A percentile compares a stretch with the other conserved stretches of the same genome.
These are phyloP conservation scores for Scotopteryx bipunctaria DNA, from an alignment of 2,888 invertebrate species.

Conservation along the genomic window DNA sequence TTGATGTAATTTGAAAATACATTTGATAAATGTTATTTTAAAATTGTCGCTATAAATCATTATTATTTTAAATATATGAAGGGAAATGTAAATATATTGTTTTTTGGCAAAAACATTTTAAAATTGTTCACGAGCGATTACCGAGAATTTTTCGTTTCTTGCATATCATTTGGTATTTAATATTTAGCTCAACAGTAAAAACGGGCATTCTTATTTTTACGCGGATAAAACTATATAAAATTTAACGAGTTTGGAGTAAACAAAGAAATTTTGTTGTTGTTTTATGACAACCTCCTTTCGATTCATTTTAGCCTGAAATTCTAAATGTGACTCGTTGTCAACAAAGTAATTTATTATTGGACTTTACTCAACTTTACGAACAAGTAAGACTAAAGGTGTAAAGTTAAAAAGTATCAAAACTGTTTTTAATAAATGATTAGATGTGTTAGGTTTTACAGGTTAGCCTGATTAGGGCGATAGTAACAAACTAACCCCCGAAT, in stretches of 20 bases:
- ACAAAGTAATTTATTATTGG: conserved; percentile 7
- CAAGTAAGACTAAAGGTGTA: too few relatives aligned
- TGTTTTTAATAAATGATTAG: too few relatives aligned
- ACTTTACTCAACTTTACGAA: not conserved
- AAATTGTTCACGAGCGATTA: conserved; percentile 9
- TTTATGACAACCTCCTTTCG: conserved; percentile 26
- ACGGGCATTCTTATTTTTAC: conserved; percentile 37
- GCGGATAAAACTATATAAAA: conserved; percentile 44
- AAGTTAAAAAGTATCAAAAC: too few relatives aligned
- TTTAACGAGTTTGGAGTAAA: conserved; percentile 39
- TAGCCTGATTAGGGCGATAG: too few relatives aligned
- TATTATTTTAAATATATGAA: not conserved
- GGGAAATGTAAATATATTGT: not conserved
- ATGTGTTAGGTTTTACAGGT: too few relatives aligned
- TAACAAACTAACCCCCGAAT: too few relatives aligned
- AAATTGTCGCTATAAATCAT: too few relatives aligned
- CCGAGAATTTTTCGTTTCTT: conserved; percentile 21
- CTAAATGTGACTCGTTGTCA: conserved; percentile 23
- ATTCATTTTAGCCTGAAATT: conserved; percentile 28
- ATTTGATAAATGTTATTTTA: too few relatives aligned
- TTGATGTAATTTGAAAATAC: too few relatives aligned
- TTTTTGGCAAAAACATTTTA: conserved; percentile 12
- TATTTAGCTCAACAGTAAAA: conserved; percentile 34
- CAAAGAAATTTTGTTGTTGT: conserved; percentile 31
- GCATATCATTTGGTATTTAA: conserved; percentile 15